These are phyloP conservation scores for Falco cherrug DNA, from an alignment of 2,797 vertebrate genomes.

Conservation along the genomic window DNA sequence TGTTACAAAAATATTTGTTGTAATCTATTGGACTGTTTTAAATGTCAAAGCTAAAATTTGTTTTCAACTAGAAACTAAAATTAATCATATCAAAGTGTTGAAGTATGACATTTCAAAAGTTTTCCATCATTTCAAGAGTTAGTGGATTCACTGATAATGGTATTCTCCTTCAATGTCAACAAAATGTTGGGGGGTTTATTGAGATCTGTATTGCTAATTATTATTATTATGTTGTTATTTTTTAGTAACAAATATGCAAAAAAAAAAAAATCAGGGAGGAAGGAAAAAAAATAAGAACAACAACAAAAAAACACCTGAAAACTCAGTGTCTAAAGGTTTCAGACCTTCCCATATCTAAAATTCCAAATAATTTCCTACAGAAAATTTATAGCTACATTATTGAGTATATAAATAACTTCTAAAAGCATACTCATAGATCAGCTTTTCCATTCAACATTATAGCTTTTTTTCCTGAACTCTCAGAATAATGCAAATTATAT, in stretches of 20 bases:
- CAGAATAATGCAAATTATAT: not conserved
- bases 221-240: not conserved
- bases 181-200: not conserved
- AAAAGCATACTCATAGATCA: not conserved
- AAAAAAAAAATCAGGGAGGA: not conserved
- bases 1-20: not conserved
- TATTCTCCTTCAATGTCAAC: not conserved
- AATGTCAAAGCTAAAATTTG: not conserved
- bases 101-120: not conserved
- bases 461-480: not conserved
- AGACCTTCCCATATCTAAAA: not conserved
- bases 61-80: not conserved
- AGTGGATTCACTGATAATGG: not conserved
- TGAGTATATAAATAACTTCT: not conserved
- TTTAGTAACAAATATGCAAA: not conserved
- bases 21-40: not conserved
- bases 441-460: not conserved
- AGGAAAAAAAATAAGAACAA: not conserved
- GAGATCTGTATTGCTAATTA: not conserved
- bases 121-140: not conserved
- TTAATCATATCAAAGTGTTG: not conserved
- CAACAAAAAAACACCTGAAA: not conserved
- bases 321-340: not conserved
- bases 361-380: not conserved
- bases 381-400: not conserved